phyloP scores from a whole-genome alignment of 1,140 invertebrate species.

The Pogonus chalceus region DNA sequence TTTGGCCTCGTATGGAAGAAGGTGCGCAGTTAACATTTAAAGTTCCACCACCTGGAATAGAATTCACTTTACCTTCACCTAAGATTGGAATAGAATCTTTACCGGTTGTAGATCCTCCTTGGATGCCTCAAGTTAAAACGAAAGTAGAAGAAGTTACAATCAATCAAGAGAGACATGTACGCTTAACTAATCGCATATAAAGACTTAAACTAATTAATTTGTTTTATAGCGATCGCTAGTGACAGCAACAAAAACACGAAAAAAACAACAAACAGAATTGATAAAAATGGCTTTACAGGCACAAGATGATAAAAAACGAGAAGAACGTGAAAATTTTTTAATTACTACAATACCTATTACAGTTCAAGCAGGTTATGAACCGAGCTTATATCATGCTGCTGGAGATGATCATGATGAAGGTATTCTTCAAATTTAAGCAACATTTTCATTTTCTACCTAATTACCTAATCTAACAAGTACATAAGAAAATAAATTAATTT shows the following conservation, averaged over 20 bases:
- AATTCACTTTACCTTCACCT: slow-evolving; percentile 96
- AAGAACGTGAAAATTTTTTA: slow-evolving; percentile 90
- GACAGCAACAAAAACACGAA: slow-evolving; percentile 94
- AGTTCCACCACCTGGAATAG: slow-evolving; percentile 95
- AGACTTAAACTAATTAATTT: slow-evolving; percentile 7
- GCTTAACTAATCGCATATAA: slow-evolving; percentile 27
- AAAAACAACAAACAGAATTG: slow-evolving; percentile 97
- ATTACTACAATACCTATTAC: slow-evolving; percentile 96
- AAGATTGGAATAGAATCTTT: slow-evolving; percentile 93
- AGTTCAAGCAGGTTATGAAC: slow-evolving; percentile 90
- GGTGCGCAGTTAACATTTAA: slow-evolving; percentile 90
- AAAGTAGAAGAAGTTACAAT: slow-evolving; percentile 98
- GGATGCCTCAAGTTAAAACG: slow-evolving; percentile 95
- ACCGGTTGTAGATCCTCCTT: slow-evolving; percentile 94
- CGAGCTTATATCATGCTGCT: slow-evolving; percentile 74
- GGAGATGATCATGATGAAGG: slow-evolving; percentile 82
- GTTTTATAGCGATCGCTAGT: slow-evolving; percentile 79
- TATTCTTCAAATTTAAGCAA: too few relatives aligned
- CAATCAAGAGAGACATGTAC: slow-evolving; percentile 96
- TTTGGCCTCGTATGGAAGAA: slow-evolving; percentile 98
- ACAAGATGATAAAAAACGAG: slow-evolving; percentile 88
- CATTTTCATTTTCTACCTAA: too few relatives aligned
- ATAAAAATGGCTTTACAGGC: slow-evolving; percentile 90
- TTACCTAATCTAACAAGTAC: too few relatives aligned
- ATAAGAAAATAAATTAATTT: neutral